Evolutionary conservation across 2,888 invertebrate species (phyloP).

Genomic region (Rhogogaster chlorosoma): DNA sequence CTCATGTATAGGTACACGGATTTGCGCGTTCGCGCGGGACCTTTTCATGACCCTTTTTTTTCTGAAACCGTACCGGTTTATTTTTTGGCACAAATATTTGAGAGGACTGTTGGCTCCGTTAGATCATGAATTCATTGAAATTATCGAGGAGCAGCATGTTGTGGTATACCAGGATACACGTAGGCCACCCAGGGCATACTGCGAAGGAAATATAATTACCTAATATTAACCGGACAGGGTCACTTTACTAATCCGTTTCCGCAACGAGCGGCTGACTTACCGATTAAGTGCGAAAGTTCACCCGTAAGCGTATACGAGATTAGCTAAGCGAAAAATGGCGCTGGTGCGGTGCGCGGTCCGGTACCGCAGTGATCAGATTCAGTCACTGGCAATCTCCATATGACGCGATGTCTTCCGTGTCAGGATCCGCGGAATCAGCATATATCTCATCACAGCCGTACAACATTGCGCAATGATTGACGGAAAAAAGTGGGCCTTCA

Average conservation of each 20-base stretch:
- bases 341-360: slow-evolving; percentile 26
- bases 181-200: background rate
- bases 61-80: slow-evolving; percentile 21
- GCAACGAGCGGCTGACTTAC: background rate
- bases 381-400: slow-evolving; percentile 40
- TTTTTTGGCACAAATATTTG: slow-evolving; percentile 37
- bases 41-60: background rate
- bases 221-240: background rate
- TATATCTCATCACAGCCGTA: background rate
- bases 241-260: slow-evolving; percentile 43
- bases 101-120: slow-evolving; percentile 26
- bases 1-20: background rate
- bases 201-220: background rate
- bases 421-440: slow-evolving; percentile 36
- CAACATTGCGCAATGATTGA: slow-evolving; percentile 30
- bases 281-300: slow-evolving; percentile 53
- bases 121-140: slow-evolving; percentile 11
- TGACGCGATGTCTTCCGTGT: slow-evolving; percentile 43
- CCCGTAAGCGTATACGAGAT: slow-evolving; percentile 56
- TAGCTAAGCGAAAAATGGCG: slow-evolving; percentile 48
- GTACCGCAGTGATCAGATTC: slow-evolving; percentile 43
- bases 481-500: background rate
- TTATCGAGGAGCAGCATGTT: background rate
- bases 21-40: slow-evolving; percentile 19
- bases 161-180: background rate